Percentiles rank a stretch among this genome's conserved stretches.
phyloP scores from a whole-genome alignment of 2,888 invertebrate species.

The Xylota sylvarum region DNA sequence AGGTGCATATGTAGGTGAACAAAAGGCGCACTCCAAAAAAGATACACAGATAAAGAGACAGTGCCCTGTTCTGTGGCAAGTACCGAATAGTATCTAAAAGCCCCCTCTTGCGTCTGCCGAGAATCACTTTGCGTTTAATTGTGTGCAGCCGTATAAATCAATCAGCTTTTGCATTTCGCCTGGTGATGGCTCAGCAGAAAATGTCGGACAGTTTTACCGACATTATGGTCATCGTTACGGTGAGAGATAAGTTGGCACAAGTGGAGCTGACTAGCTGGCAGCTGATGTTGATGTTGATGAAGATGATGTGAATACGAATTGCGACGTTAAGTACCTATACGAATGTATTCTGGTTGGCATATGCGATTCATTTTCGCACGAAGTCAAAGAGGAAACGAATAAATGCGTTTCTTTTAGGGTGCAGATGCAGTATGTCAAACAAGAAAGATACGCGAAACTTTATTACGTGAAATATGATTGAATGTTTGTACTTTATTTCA shows the following conservation, averaged over 20 bases:
- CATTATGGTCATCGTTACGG: constrained; percentile 25
- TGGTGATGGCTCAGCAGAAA: constrained; percentile 32
- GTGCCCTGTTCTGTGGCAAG: constrained; percentile 2
- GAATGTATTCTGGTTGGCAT: constrained; percentile 28
- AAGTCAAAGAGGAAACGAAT: background rate
- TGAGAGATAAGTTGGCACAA: constrained; percentile 46
- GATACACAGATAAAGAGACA: constrained; percentile 40
- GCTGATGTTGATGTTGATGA: constrained; percentile 54
- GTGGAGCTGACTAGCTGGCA: constrained; percentile 38
- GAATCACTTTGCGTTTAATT: constrained; percentile 59
- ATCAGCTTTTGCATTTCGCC: constrained; percentile 55
- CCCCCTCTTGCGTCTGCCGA: constrained; percentile 34
- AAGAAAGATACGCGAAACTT: background rate
- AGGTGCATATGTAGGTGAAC: constrained; percentile 72
- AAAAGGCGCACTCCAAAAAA: constrained; percentile 65
- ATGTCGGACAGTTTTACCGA: constrained; percentile 41
- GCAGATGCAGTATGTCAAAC: constrained; percentile 8
- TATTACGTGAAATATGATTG: too few relatives aligned
- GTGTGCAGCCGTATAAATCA: constrained; percentile 68
- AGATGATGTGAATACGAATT: constrained; percentile 66
- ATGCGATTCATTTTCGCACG: constrained; percentile 38
- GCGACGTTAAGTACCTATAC: constrained; percentile 54
- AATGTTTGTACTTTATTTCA: too few relatives aligned
- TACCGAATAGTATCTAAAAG: constrained; percentile 13
- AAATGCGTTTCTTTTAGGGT: background rate